phyloP scores from a whole-genome alignment of 2,113 vertebrate genomes.

The Neogale vison region DNA sequence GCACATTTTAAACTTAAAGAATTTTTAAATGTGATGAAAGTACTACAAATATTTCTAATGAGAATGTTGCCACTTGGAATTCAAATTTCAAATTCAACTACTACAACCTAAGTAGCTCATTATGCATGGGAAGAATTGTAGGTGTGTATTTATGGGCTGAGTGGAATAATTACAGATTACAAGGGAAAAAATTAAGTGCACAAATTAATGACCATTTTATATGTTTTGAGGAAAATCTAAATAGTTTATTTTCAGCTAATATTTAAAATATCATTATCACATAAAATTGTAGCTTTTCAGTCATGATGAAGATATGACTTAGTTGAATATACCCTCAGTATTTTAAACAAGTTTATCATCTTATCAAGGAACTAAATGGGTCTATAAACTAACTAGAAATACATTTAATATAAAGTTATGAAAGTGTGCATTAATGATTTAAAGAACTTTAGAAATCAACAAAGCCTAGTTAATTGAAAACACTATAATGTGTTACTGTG shows the following conservation, averaged over 20 bases:
- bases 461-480: conserved; percentile 23
- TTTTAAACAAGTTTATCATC: conserved; percentile 5
- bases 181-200: neutral
- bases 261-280: conserved; percentile 50
- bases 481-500: neutral
- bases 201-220: conserved; percentile 51
- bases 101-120: neutral
- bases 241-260: conserved; percentile 27
- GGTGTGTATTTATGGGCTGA: neutral
- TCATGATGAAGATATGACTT: neutral
- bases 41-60: conserved; percentile 44
- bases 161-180: conserved; percentile 16
- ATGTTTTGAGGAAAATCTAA: conserved; percentile 38
- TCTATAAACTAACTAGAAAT: conserved; percentile 23
- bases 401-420: conserved; percentile 16
- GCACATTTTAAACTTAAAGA: conserved; percentile 22
- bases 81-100: conserved; percentile 46
- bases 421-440: neutral
- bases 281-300: conserved; percentile 41
- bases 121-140: neutral
- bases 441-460: conserved; percentile 34
- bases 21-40: conserved; percentile 47
- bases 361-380: conserved; percentile 11
- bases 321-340: neutral
- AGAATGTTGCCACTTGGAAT: conserved; percentile 16